Evolutionary conservation across 2,888 invertebrate genomes (phyloP).

Genomic region (Sinopyrophorus schimmeli): DNA sequence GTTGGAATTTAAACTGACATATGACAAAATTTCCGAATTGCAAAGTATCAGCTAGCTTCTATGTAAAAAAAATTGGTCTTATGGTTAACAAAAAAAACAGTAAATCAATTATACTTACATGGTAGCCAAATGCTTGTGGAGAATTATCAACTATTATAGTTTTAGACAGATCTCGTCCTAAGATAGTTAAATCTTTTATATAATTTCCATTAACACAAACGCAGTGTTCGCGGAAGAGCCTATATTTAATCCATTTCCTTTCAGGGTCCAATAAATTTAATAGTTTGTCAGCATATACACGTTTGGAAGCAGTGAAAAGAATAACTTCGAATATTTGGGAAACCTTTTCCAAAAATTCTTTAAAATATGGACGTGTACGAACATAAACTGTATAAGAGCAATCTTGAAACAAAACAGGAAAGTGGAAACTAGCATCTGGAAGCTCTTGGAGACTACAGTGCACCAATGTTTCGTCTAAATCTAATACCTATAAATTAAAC

Average conservation of each 20-base stretch:
- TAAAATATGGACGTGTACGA: slow-evolving; percentile 86
- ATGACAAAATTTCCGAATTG: no score
- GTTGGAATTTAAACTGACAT: no score
- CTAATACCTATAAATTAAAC: slow-evolving; percentile 56
- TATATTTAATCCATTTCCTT: slow-evolving; percentile 85
- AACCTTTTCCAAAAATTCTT: slow-evolving; percentile 86
- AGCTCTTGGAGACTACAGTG: slow-evolving; percentile 92
- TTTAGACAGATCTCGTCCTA: slow-evolving; percentile 88
- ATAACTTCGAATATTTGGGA: slow-evolving; percentile 90
- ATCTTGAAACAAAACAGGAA: slow-evolving; percentile 91
- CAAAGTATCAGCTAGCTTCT: no score
- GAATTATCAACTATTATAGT: slow-evolving; percentile 88
- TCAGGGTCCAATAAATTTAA: slow-evolving; percentile 90
- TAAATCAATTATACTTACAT: slow-evolving; percentile 66
- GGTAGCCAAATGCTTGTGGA: slow-evolving; percentile 92
- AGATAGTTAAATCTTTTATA: slow-evolving; percentile 91
- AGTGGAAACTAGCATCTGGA: slow-evolving; percentile 90
- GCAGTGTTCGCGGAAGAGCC: slow-evolving; percentile 94
- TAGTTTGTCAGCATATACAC: slow-evolving; percentile 92
- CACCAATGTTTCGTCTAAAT: slow-evolving; percentile 89
- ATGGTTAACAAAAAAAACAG: no score
- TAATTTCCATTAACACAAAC: slow-evolving; percentile 95
- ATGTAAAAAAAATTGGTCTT: no score
- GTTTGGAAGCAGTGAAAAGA: slow-evolving; percentile 93
- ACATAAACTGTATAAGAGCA: slow-evolving; percentile 84